Evolutionary conservation across 2,797 vertebrate species (phyloP).

Genomic region (Sphenopsis melanotis): DNA sequence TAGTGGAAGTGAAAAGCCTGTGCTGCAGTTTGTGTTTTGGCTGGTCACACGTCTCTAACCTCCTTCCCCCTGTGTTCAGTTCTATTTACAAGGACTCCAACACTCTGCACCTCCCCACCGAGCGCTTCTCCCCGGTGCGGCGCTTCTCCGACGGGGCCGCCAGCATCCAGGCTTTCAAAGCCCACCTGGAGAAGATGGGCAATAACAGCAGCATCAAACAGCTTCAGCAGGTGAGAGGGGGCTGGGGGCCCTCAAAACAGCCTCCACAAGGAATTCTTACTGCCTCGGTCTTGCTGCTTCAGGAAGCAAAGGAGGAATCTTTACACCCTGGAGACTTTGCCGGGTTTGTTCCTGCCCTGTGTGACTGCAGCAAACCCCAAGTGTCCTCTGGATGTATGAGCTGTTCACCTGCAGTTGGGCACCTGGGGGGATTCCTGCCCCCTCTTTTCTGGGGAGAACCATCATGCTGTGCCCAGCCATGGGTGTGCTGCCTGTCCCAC

Average conservation of each 20-base stretch:
- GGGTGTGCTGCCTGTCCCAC: background rate
- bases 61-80: slow-evolving; percentile 70
- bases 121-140: slow-evolving; percentile 96
- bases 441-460: background rate
- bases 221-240: slow-evolving; percentile 88
- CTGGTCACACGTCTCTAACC: background rate
- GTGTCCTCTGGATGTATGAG: fast-evolving
- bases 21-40: background rate
- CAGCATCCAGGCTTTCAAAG: slow-evolving; percentile 97
- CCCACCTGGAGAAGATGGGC: slow-evolving; percentile 89
- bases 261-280: background rate
- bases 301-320: background rate
- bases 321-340: background rate
- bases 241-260: background rate
- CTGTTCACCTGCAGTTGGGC: background rate
- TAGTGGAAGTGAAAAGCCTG: background rate
- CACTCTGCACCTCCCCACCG: slow-evolving; percentile 96
- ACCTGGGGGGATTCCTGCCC: background rate
- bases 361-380: background rate
- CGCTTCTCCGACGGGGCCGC: slow-evolving; percentile 96
- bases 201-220: slow-evolving; percentile 93
- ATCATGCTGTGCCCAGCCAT: fast-evolving
- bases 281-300: background rate
- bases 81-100: slow-evolving; percentile 98
- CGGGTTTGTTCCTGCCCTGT: background rate